These are phyloP conservation scores for Dolichotis patagonum DNA, from an alignment of 2,113 vertebrate species.

Conservation along the genomic window DNA sequence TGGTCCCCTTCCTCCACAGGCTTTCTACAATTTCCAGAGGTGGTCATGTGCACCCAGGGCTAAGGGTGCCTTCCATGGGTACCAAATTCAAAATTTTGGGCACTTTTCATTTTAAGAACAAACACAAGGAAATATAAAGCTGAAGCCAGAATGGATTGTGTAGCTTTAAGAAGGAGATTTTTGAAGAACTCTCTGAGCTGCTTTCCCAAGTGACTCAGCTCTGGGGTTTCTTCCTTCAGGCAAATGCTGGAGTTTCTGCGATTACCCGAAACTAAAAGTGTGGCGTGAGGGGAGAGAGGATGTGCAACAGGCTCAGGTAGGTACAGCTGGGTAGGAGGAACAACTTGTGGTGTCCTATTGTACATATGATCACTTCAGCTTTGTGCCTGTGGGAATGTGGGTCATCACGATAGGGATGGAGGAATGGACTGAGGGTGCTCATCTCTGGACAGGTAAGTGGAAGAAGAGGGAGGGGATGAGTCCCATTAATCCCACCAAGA, in stretches of 20 bases:
- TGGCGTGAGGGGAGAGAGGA: too few species aligned
- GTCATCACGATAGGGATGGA: background rate
- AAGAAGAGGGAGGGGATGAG: background rate
- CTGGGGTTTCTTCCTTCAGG: background rate
- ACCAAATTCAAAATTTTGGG: background rate
- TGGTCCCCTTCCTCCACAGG: background rate
- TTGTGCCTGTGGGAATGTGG: background rate
- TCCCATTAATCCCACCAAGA: background rate
- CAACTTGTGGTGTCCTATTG: background rate
- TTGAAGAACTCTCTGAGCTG: background rate
- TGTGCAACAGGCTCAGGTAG: background rate
- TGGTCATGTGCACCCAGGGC: background rate
- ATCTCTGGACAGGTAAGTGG: background rate
- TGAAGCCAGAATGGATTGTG: background rate
- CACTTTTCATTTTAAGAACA: background rate
- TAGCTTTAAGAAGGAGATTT: conserved; percentile 1
- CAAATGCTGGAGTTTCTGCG: background rate
- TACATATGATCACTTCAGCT: background rate
- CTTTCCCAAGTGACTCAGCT: background rate
- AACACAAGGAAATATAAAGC: background rate
- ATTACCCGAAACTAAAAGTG: background rate
- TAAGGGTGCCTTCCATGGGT: background rate
- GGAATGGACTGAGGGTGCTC: background rate
- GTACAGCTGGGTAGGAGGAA: background rate
- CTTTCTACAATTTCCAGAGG: background rate